A percentile compares a stretch with the other conserved stretches of the same genome.
Evolutionary conservation across 1,140 invertebrate species (phyloP).

Genomic region (Penaeus indicus): DNA sequence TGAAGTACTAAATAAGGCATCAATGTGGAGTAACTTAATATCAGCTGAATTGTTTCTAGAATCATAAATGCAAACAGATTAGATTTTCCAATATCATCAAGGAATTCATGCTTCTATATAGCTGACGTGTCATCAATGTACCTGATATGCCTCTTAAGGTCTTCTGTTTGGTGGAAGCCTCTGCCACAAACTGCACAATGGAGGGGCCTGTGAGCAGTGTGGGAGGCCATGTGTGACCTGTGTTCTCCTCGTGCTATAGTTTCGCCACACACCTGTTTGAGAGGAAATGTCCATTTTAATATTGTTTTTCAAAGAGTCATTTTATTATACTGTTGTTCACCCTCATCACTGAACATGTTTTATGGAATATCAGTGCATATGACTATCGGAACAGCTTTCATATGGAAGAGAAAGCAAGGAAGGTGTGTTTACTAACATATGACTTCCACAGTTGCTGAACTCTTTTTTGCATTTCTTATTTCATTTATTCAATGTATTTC

Average conservation of each 20-base stretch:
- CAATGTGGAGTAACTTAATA: background rate
- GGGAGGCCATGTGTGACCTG: constrained; percentile 64
- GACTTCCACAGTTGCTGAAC: no score
- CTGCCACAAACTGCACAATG: constrained; percentile 65
- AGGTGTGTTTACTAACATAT: background rate
- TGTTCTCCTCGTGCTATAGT: constrained; percentile 64
- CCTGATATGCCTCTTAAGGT: constrained; percentile 66
- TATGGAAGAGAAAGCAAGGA: background rate
- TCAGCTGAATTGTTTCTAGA: background rate
- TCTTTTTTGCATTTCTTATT: no score
- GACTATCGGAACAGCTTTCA: background rate
- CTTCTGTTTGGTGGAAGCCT: constrained; percentile 65
- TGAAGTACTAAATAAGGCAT: background rate
- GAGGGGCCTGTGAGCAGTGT: constrained; percentile 64
- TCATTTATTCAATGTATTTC: no score
- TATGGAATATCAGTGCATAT: no score
- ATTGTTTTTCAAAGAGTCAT: background rate
- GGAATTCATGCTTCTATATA: background rate
- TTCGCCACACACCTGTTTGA: constrained; percentile 59
- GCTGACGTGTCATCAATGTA: background rate
- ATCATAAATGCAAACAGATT: background rate
- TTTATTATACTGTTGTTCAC: no score
- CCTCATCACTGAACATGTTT: no score
- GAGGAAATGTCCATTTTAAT: background rate
- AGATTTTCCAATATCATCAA: background rate